A percentile compares a stretch with the other conserved stretches of the same genome.
phyloP scores from a whole-genome alignment of 1,140 invertebrate species.

The Diprion similis region DNA sequence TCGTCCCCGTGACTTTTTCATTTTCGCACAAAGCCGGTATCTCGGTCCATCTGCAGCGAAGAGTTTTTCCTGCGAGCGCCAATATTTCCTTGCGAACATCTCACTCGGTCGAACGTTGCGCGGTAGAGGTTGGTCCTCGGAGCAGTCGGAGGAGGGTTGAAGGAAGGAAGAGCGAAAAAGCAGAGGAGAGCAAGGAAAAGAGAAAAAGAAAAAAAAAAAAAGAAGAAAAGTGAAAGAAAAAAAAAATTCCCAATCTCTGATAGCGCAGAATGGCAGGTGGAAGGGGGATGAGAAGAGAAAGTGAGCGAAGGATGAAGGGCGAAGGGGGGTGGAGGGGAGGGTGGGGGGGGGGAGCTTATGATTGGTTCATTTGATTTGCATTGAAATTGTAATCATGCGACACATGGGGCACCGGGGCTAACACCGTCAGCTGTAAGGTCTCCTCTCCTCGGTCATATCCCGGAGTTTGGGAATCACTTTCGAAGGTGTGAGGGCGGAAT shows the following conservation, averaged over 20 bases:
- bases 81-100: conserved; percentile 9
- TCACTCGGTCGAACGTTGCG: conserved; percentile 1
- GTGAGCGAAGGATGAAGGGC: not conserved
- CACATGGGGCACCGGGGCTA: conserved; percentile 26
- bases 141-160: not conserved
- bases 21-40: conserved; percentile 15
- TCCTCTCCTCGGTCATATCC: not conserved
- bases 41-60: conserved; percentile 9
- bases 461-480: not conserved
- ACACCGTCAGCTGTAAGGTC: not conserved
- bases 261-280: not conserved
- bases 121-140: not conserved
- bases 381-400: conserved; percentile 39
- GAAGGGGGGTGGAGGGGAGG: not conserved
- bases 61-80: not conserved
- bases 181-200: not conserved
- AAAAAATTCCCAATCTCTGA: conserved; percentile 14
- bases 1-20: conserved; percentile 14
- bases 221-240: not conserved
- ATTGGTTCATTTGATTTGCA: conserved; percentile 42
- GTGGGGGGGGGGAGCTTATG: conserved; percentile 30
- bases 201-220: not conserved
- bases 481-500: conserved; percentile 8
- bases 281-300: not conserved
- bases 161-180: no score